Base-by-base conservation (phyloP, 2,888 invertebrate species). In the Caenorhabditis sulstoni region DNA sequence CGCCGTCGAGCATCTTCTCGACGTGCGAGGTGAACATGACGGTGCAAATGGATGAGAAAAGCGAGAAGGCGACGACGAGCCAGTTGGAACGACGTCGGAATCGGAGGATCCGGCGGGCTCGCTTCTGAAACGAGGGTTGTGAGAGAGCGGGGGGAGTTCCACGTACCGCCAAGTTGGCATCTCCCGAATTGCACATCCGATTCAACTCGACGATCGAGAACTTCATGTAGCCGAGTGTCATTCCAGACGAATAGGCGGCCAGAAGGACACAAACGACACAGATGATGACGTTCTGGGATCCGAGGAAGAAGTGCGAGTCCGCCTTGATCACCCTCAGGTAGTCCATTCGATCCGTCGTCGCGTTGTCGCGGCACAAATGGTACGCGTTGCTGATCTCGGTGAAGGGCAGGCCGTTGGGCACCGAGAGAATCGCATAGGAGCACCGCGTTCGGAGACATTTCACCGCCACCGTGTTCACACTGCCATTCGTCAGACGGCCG, bases 201-300 rank as follows among this genome's bases (percentile, higher is more conserved):
- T 73, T 70, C 37, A 79, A 45, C 12, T 79, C 79, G 7, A 62
- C 49, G 14, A 79, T 75, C 23, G 75, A 75, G 18, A 73, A 75
- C 29, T 64, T 68, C 79, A 79, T 79, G 57, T 70, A 79, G 12
- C 74, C 79, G 11, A 79, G 55, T 22, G 70, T 79, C 79, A 79
- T 79, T 44, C 79, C 79, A 1, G 79, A 75, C 1, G 67, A 41
- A 37, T 61, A 79, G 7, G 75, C 79, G 3, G 66, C 39, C 62
- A 73, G 44, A 1, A 76, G 39, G 39, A 71, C 57, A 29, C 55
- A 62, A 29, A 29, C 29, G 29, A 29, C 29, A 7, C 29, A 29
- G 29, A 29, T 29, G 29, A 29, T 29, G 29, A 29, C 29, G 29
- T 29, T 29, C 29, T 29, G 29, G 29, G 29, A 29, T 3, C 29